Evolutionary conservation across 2,797 vertebrate genomes (phyloP).

Genomic region (Epinephelus coioides): DNA sequence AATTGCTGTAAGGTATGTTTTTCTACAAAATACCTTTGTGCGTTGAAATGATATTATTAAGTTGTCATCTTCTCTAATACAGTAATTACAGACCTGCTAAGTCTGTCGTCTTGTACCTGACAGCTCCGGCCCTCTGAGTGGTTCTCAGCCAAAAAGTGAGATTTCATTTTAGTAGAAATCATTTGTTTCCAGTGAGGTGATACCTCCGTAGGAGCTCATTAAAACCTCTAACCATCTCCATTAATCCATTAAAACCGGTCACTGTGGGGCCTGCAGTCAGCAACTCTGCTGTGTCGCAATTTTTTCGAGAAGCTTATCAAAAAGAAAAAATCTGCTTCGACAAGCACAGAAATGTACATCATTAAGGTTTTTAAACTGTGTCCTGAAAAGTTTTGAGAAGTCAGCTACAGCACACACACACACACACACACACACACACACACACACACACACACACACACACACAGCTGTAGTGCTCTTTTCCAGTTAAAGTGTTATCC

Average conservation of each 20-base stretch:
- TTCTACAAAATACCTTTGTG: neutral
- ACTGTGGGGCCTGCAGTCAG: conserved; percentile 7
- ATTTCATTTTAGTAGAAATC: neutral
- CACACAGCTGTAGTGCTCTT: neutral
- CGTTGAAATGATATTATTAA: conserved; percentile 14
- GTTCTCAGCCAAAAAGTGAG: conserved; percentile 1
- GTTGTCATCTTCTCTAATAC: conserved; percentile 1
- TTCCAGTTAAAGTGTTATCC: neutral
- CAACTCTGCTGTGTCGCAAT: neutral
- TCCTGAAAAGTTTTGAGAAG: neutral
- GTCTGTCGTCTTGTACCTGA: conserved; percentile 8
- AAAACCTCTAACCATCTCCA: conserved; percentile 21
- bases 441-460: no score
- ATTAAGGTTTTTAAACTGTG: neutral
- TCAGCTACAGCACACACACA: neutral
- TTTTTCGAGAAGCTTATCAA: neutral
- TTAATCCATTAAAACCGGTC: conserved; percentile 1
- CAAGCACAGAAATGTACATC: neutral
- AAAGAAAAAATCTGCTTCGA: neutral
- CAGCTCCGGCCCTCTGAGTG: neutral
- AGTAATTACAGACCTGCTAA: conserved; percentile 25
- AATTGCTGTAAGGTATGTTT: neutral
- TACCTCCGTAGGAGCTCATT: conserved; percentile 15
- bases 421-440: no score
- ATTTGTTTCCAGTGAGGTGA: neutral